Percentiles rank a stretch among this genome's conserved stretches.
phyloP scores from a whole-genome alignment of 2,888 invertebrate species.

The Himalopsyche anomala region DNA sequence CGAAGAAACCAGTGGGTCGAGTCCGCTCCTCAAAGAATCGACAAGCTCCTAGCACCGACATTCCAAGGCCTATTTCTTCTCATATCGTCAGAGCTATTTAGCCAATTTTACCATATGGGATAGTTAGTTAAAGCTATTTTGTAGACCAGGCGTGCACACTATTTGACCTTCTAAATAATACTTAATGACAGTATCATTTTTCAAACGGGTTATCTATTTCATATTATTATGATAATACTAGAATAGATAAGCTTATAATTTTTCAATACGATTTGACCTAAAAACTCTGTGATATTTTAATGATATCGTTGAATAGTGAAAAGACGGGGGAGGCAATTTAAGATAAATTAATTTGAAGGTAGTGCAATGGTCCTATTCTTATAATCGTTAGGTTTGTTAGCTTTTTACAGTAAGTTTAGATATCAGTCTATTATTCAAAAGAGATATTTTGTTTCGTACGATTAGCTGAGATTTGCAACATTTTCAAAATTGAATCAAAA shows the following conservation, averaged over 20 bases:
- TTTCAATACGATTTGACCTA: conserved; percentile 22
- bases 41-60: conserved; percentile 58
- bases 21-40: conserved; percentile 55
- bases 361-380: no score
- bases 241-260: neutral
- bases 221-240: conserved; percentile 12
- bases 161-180: neutral
- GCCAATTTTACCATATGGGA: conserved; percentile 62
- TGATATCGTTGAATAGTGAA: conserved; percentile 23
- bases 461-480: no score
- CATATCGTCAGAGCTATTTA: conserved; percentile 56
- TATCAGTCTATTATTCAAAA: no score
- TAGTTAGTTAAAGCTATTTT: conserved; percentile 27
- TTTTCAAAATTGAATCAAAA: no score
- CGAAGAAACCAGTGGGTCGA: conserved; percentile 42
- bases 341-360: neutral
- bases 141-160: neutral
- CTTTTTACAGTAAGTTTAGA: no score
- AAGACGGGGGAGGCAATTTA: neutral
- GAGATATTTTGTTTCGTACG: no score
- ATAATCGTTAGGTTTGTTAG: no score
- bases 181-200: neutral
- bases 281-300: conserved; percentile 37
- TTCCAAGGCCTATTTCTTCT: conserved; percentile 55
- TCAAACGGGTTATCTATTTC: conserved; percentile 3